Conservation (phyloP, 2,113 vertebrate genomes). For the Forbesichthys agassizii region DNA sequence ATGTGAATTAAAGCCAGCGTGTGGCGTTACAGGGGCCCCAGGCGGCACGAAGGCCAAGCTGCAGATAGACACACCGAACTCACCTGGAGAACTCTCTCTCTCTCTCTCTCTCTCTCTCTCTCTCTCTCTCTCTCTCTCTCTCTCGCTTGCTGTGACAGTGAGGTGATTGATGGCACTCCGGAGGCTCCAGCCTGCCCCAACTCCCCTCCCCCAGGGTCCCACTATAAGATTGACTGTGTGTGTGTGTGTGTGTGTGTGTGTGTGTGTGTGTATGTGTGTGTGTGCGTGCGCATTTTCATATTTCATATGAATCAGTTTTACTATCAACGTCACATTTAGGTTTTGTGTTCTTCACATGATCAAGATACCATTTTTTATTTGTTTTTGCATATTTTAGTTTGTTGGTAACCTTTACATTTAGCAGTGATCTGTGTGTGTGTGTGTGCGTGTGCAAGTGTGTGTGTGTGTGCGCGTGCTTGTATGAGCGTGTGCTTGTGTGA, state of each 20-base stretch:
- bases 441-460: not conserved
- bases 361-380: not conserved
- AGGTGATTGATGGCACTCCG: conserved; percentile 75
- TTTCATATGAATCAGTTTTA: not conserved
- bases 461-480: not conserved
- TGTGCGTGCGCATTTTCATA: conserved; percentile 25
- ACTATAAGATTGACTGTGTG: conserved; percentile 49
- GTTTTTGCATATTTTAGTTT: not conserved
- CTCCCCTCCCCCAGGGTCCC: conserved; percentile 64
- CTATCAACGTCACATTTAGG: not conserved
- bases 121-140: conserved; percentile 8
- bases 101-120: not conserved
- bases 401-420: too few species aligned
- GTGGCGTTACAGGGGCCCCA: conserved; percentile 41
- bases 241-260: conserved; percentile 23
- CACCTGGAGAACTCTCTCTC: conserved; percentile 39
- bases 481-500: too few species aligned
- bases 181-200: conserved; percentile 64
- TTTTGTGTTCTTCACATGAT: not conserved
- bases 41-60: conserved; percentile 49
- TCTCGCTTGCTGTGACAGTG: conserved; percentile 57
- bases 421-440: not conserved
- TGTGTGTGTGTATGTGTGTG: conserved; percentile 21
- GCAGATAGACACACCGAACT: conserved; percentile 41
- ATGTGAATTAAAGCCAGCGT: conserved; percentile 66